Base-by-base conservation (phyloP, 37 sponge, comb jelly and placozoan genomes). In the Theonella swinhoei region DNA sequence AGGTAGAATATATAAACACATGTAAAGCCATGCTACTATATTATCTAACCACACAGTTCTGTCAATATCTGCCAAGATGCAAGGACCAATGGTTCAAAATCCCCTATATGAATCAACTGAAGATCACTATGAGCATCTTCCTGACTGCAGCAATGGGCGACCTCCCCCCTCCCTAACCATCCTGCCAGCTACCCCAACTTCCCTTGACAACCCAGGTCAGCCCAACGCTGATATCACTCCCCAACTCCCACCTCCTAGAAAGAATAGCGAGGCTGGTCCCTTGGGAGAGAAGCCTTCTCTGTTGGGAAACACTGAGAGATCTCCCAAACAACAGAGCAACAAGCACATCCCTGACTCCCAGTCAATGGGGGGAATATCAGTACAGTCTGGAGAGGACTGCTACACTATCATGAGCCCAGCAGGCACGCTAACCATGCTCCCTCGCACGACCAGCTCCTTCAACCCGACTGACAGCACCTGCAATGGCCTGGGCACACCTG, bases 381-480 rank as follows among this genome's bases (percentile, higher is more conserved):
- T 5, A 20, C 14, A 33, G 36, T 35, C 38, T 3, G 25, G 58
- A 19, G 77, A 76, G 63, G 77, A 76, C 63, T 8, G 60, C 22
- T 76, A 76, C 31, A 76, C 77, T 8, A 29, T 62, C 29, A 76
- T 76, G 77, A 76, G 35, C 47, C 68, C 68, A 39, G 80, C 80
- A 17, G 54, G 54, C 54, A 47, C 54, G 54, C 54, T 47, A 7
- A 47, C 54, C 54, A 47, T 47, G 11, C 54, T 47, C 54, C 54
- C 54, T 47, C 54, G 54, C 14, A 17, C 14, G 11, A 47, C 54
- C 54, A 47, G 7, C 54, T 17, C 54, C 7, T 7, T 47, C 54
- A 47, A n/a, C n/a, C n/a, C n/a, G n/a, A n/a, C n/a, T n/a, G n/a
- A n/a, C n/a, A n/a, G n/a, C n/a, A n/a, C n/a, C n/a, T n/a, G n/a